Evolutionary conservation across 2,113 vertebrate genomes (phyloP).

Genomic region (Mobula hypostoma): DNA sequence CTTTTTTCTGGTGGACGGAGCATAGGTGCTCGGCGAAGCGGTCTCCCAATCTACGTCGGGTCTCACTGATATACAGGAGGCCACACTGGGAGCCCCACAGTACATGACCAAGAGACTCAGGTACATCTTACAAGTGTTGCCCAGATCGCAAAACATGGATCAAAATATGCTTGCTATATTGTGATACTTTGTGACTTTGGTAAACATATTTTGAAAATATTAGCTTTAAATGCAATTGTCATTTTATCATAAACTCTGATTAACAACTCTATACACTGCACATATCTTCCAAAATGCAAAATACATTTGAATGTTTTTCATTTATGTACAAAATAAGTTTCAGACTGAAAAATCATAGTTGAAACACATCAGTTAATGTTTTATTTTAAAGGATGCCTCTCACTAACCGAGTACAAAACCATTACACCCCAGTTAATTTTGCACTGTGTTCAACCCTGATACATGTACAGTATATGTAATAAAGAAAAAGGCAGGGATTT

Average conservation of each 20-base stretch:
- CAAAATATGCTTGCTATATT: not conserved
- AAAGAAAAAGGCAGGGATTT: not conserved
- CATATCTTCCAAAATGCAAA: not conserved
- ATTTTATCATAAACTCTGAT: not conserved
- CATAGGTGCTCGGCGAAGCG: no score
- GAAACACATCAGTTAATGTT: not conserved
- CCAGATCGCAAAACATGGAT: no score
- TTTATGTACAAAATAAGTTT: not conserved
- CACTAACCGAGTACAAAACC: not conserved
- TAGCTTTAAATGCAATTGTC: not conserved
- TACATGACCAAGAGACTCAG: no score
- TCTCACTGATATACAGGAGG: no score
- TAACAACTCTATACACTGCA: not conserved
- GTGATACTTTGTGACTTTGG: not conserved
- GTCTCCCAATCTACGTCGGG: no score
- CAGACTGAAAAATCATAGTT: not conserved
- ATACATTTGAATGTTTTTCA: not conserved
- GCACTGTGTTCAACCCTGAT: not conserved
- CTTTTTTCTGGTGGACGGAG: no score
- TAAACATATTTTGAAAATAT: not conserved
- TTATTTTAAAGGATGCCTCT: not conserved
- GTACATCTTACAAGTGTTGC: no score
- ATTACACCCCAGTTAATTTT: not conserved
- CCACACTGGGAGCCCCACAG: no score
- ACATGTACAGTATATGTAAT: not conserved